Conservation (phyloP, 1,140 invertebrate species). For the Eupeodes corollae region DNA sequence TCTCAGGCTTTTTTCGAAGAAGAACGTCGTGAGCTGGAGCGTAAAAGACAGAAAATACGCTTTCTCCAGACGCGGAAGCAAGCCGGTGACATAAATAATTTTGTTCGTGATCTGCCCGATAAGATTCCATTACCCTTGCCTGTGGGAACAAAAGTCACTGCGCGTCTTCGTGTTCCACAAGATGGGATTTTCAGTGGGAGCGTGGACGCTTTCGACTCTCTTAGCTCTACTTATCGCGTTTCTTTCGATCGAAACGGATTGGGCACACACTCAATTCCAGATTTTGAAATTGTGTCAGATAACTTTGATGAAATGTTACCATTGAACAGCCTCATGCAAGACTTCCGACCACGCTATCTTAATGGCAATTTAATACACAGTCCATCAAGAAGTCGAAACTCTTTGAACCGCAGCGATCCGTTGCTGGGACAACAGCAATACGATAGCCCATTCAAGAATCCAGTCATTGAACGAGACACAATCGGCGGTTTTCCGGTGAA, state of each 20-base stretch:
- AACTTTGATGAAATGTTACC: constrained; percentile 85
- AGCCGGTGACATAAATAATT: constrained; percentile 53
- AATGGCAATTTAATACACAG: constrained; percentile 42
- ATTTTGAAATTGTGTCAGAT: constrained; percentile 92
- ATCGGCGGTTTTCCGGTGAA: constrained; percentile 76
- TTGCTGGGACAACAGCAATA: constrained; percentile 40
- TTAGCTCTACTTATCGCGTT: constrained; percentile 94
- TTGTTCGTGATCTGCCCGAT: constrained; percentile 76
- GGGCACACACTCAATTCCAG: constrained; percentile 91
- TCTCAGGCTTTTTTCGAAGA: constrained; percentile 92
- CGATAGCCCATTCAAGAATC: constrained; percentile 20
- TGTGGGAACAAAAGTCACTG: constrained; percentile 93
- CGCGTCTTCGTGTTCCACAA: constrained; percentile 79
- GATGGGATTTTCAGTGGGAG: constrained; percentile 94
- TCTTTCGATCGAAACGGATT: constrained; percentile 89
- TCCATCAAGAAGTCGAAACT: background rate
- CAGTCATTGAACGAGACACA: constrained; percentile 33
- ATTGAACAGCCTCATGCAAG: constrained; percentile 70
- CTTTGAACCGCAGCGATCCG: constrained; percentile 40
- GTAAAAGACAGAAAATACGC: constrained; percentile 84
- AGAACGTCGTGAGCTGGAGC: constrained; percentile 79
- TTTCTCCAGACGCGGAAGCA: constrained; percentile 88
- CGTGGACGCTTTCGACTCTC: constrained; percentile 94
- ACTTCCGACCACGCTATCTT: constrained; percentile 55
- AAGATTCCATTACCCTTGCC: constrained; percentile 94